phyloP scores from a whole-genome alignment of 92 coral and sea anemone genomes.

The Parazoanthus darwini region DNA sequence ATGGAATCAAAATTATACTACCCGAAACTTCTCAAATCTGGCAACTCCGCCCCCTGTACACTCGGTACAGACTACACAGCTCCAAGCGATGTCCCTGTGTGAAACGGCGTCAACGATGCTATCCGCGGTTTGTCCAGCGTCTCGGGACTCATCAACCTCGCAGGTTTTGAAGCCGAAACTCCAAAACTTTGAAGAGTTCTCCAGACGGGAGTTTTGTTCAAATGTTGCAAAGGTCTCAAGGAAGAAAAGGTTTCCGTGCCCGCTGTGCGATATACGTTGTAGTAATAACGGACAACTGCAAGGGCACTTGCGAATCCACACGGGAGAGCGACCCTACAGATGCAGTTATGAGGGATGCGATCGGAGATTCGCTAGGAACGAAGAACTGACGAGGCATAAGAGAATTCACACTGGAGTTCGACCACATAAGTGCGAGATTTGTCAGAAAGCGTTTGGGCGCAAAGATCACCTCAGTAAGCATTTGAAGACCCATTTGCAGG shows the following conservation, averaged over 20 bases:
- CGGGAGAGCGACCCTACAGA: conserved; percentile 86
- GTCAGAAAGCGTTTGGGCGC: conserved; percentile 91
- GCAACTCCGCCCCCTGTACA: conserved; percentile 78
- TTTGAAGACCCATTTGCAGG: conserved; percentile 86
- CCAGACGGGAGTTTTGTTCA: conserved; percentile 47
- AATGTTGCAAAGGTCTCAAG: conserved; percentile 53
- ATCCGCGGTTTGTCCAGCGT: conserved; percentile 43
- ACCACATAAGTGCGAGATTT: conserved; percentile 87
- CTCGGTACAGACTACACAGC: conserved; percentile 55
- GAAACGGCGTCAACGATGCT: conserved; percentile 43
- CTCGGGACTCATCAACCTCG: conserved; percentile 1
- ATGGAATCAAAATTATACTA: conserved; percentile 77
- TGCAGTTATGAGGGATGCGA: conserved; percentile 84
- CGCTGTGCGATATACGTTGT: conserved; percentile 87
- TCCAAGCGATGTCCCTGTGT: conserved; percentile 55
- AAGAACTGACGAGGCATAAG: conserved; percentile 88
- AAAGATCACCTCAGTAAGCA: conserved; percentile 93
- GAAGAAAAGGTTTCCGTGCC: conserved; percentile 92
- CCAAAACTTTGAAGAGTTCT: conserved; percentile 44
- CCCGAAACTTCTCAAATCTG: conserved; percentile 45
- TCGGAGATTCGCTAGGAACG: conserved; percentile 91
- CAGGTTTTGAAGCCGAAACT: conserved; percentile 40
- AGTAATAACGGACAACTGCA: conserved; percentile 94
- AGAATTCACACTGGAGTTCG: conserved; percentile 92
- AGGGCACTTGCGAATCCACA: conserved; percentile 90